phyloP scores from a whole-genome alignment of 2,888 invertebrate genomes.

The Drosophila yooni region DNA sequence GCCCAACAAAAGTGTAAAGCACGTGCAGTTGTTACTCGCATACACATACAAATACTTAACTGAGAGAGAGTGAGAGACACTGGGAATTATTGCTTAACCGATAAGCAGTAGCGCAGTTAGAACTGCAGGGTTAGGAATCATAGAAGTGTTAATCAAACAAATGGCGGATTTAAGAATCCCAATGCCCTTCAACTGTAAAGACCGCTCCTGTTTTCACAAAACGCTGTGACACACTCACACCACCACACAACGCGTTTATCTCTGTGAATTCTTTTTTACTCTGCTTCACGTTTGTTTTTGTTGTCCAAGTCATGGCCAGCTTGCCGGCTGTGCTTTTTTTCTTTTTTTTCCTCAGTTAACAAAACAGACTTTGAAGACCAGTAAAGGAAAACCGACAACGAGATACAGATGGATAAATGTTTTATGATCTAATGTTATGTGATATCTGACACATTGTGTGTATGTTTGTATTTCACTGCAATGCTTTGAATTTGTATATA shows the following conservation, averaged over 20 bases:
- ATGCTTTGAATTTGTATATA: background rate
- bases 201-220: constrained; percentile 31
- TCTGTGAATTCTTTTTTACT: constrained; percentile 15
- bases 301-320: constrained; percentile 22
- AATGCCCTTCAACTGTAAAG: background rate
- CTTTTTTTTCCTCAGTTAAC: constrained; percentile 13
- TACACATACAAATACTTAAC: constrained; percentile 5
- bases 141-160: background rate
- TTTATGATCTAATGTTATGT: constrained; percentile 21
- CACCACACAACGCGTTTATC: constrained; percentile 11
- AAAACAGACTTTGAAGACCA: constrained; percentile 24
- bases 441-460: constrained; percentile 1
- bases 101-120: constrained; percentile 23
- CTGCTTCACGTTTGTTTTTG: constrained; percentile 31
- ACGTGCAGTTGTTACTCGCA: constrained; percentile 41
- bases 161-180: background rate
- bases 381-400: constrained; percentile 14
- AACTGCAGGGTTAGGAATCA: background rate
- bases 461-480: background rate
- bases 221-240: constrained; percentile 9
- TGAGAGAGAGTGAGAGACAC: constrained; percentile 35
- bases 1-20: constrained; percentile 36
- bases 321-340: constrained; percentile 44
- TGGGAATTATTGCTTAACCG: constrained; percentile 40
- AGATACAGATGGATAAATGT: constrained; percentile 6